phyloP scores from a whole-genome alignment of 2,797 vertebrate species.

The Rhynchonycteris naso region DNA sequence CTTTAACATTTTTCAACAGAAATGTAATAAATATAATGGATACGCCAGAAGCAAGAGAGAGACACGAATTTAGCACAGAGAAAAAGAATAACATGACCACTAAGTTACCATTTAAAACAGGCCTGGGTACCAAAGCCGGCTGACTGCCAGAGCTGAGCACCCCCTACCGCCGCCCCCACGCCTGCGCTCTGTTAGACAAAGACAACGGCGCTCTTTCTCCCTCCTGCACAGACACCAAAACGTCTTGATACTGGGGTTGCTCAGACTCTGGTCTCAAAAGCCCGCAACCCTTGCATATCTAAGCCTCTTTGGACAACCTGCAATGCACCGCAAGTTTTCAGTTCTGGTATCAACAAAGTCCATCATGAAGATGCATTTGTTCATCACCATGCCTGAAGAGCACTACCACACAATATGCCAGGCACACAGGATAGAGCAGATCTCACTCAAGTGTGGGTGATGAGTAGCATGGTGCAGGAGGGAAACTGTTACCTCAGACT shows the following conservation, averaged over 20 bases:
- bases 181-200: background rate
- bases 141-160: background rate
- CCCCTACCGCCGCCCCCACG: no score
- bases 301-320: background rate
- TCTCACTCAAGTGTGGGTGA: background rate
- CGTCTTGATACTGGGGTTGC: background rate
- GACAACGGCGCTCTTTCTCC: background rate
- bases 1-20: slow-evolving; percentile 25
- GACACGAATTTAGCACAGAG: background rate
- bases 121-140: background rate
- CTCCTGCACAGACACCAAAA: background rate
- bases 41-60: background rate
- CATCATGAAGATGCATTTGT: background rate
- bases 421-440: background rate
- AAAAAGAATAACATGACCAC: background rate
- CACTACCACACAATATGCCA: background rate
- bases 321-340: slow-evolving; percentile 18
- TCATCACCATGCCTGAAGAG: background rate
- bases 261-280: background rate
- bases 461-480: background rate
- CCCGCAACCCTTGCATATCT: background rate
- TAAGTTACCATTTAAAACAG: slow-evolving; percentile 6
- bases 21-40: background rate
- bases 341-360: background rate
- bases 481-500: background rate